phyloP scores from a whole-genome alignment of 2,113 vertebrate species.

The Syrmaticus mikado region DNA sequence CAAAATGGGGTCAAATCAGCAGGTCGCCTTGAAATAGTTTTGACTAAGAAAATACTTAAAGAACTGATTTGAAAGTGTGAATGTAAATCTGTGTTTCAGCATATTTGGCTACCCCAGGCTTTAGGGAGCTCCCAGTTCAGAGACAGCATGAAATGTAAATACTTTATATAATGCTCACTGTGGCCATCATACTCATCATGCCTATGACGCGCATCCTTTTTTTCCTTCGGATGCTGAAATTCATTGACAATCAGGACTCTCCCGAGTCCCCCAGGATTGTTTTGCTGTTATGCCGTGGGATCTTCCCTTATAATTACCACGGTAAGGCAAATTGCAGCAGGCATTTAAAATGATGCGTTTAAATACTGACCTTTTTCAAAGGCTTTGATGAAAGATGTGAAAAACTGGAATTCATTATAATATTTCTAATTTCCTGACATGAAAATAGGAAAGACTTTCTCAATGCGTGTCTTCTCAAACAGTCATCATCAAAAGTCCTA shows the following conservation, averaged over 20 bases:
- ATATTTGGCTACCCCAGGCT: background rate
- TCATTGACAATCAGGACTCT: conserved; percentile 10
- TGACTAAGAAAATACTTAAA: background rate
- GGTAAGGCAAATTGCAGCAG: conserved; percentile 8
- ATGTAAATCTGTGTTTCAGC: background rate
- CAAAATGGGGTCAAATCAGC: background rate
- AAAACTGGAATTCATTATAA: conserved; percentile 56
- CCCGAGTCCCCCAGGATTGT: background rate
- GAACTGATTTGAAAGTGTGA: background rate
- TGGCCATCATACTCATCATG: conserved; percentile 16
- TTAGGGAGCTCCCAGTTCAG: conserved; percentile 2
- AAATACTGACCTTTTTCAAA: conserved; percentile 60
- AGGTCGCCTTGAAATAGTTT: background rate
- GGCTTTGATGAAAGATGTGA: conserved; percentile 46
- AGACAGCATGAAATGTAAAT: conserved; percentile 40
- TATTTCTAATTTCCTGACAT: conserved; percentile 64
- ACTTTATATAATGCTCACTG: background rate
- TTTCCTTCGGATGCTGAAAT: background rate
- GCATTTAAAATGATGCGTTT: conserved; percentile 25
- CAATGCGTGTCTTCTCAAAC: conserved; percentile 13
- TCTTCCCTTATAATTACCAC: background rate
- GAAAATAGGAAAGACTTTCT: conserved; percentile 58
- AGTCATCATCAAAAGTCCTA: conserved; percentile 5
- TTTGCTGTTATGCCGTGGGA: background rate
- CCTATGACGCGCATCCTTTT: background rate